Evolutionary conservation across 2,113 vertebrate species (phyloP).

Genomic region (Progne subis): DNA sequence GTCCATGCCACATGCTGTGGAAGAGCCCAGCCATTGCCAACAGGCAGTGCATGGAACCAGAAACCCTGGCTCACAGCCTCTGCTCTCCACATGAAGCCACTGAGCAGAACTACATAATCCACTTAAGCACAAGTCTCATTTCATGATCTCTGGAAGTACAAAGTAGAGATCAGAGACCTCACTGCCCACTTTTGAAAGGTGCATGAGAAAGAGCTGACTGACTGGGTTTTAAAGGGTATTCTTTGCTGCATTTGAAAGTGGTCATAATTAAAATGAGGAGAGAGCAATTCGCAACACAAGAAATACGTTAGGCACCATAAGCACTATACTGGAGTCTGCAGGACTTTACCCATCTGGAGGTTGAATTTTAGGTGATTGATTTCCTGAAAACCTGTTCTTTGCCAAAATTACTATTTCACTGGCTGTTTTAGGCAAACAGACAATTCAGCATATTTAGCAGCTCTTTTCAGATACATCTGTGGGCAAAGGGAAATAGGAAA

Average conservation of each 20-base stretch:
- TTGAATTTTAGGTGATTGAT: conserved; percentile 23
- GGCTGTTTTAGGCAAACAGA: not conserved
- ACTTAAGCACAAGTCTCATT: not conserved
- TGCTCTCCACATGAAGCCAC: not conserved
- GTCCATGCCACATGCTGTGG: not conserved
- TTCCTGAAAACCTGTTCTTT: conserved; percentile 13
- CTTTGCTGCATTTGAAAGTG: not conserved
- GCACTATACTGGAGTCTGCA: not conserved
- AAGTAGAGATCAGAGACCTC: not conserved
- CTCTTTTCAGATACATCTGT: not conserved
- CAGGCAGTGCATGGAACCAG: not conserved
- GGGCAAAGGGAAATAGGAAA: not conserved
- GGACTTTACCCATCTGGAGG: not conserved
- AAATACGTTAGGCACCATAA: not conserved
- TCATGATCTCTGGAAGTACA: conserved; percentile 27
- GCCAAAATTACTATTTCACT: conserved; percentile 1
- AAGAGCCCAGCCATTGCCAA: conserved; percentile 6
- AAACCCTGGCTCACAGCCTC: conserved; percentile 18
- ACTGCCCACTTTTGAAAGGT: not conserved
- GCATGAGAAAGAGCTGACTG: not conserved
- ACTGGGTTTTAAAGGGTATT: not conserved
- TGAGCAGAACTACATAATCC: conserved; percentile 27
- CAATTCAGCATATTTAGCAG: not conserved
- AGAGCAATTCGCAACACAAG: not conserved
- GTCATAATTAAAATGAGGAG: not conserved